Conservation (phyloP, 2,797 vertebrate genomes). For the Cryptoblepharus egeriae region DNA sequence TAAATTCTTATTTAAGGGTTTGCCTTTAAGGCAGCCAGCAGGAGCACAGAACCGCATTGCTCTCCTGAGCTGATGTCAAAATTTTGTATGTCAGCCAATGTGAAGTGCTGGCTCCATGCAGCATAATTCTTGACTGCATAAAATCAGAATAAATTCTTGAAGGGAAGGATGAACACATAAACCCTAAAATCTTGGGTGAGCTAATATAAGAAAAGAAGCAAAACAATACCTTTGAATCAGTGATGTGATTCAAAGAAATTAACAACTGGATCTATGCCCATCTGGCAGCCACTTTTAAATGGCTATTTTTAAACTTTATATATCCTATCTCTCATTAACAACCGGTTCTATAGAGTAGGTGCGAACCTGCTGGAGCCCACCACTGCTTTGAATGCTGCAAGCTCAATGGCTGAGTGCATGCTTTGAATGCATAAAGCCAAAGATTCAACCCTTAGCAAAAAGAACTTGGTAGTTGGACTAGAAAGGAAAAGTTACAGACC, state of each 20-base stretch:
- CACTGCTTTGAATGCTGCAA: background rate
- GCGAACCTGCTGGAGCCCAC: too few relatives aligned
- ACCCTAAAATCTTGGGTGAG: fast-evolving
- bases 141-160: constrained; percentile 6
- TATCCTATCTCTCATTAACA: too few relatives aligned
- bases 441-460: background rate
- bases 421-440: background rate
- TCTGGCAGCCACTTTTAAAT: too few relatives aligned
- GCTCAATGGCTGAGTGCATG: background rate
- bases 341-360: too few relatives aligned
- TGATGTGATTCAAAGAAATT: too few relatives aligned
- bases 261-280: too few relatives aligned
- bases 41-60: constrained; percentile 3
- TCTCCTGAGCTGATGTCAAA: constrained; percentile 24
- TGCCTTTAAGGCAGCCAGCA: constrained; percentile 15
- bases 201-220: background rate
- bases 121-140: background rate
- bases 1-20: constrained; percentile 4
- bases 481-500: background rate
- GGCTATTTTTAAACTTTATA: too few relatives aligned
- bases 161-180: background rate
- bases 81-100: constrained; percentile 17
- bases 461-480: too few relatives aligned
- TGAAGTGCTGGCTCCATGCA: background rate
- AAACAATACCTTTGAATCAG: background rate